Evolutionary conservation across 2,888 invertebrate species (phyloP).

Genomic region (Lithophane semibrunnea): DNA sequence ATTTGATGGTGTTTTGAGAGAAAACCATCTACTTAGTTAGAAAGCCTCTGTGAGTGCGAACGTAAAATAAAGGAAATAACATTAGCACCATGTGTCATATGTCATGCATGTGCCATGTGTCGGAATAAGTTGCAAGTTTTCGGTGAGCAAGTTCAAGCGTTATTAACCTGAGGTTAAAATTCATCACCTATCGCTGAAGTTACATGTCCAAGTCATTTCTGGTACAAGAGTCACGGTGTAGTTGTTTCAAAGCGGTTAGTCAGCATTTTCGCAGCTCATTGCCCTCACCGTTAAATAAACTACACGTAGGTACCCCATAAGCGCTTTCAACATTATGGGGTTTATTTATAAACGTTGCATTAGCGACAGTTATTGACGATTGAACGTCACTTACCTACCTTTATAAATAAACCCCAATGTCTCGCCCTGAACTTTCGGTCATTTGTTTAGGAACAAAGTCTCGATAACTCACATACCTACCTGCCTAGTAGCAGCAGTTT

Average conservation of each 20-base stretch:
- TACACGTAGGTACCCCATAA: background rate
- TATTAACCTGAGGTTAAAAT: conserved; percentile 37
- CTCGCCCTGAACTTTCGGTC: background rate
- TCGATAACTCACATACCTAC: background rate
- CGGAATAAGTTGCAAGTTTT: conserved; percentile 42
- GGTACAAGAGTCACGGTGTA: background rate
- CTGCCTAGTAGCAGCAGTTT: background rate
- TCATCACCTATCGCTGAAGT: conserved; percentile 11
- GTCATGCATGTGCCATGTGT: background rate
- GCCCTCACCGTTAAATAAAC: background rate
- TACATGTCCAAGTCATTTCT: conserved; percentile 6
- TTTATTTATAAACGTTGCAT: too few relatives aligned
- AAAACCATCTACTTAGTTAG: conserved; percentile 37
- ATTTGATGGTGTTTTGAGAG: conserved; percentile 54
- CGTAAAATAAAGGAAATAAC: conserved; percentile 25
- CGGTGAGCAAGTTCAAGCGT: conserved; percentile 26
- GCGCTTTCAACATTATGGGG: too few relatives aligned
- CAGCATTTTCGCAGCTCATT: conserved; percentile 34
- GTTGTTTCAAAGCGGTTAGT: conserved; percentile 14
- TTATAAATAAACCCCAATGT: background rate
- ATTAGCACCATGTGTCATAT: conserved; percentile 3
- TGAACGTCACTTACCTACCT: too few relatives aligned
- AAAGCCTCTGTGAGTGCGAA: conserved; percentile 27
- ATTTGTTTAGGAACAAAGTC: background rate
- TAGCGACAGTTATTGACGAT: too few relatives aligned